Evolutionary conservation across 2,888 invertebrate genomes (phyloP).

Genomic region (Lasioglossum figueresi): DNA sequence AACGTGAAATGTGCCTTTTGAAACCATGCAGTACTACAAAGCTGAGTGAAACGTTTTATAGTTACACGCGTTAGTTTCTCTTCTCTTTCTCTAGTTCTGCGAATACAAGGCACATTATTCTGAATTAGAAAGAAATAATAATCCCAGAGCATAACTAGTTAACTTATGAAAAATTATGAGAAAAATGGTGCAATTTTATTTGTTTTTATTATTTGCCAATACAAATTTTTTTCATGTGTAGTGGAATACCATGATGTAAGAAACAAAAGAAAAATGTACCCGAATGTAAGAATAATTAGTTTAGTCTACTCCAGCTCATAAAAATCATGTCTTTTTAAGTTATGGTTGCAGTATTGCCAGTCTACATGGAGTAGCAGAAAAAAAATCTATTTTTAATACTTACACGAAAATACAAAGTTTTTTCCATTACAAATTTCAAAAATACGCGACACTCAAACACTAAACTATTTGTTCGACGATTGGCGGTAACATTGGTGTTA

Average conservation of each 20-base stretch:
- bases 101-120: constrained; percentile 45
- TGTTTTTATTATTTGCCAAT: constrained; percentile 64
- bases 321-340: constrained; percentile 1
- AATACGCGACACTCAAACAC: constrained; percentile 11
- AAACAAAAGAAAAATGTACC: constrained; percentile 32
- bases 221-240: constrained; percentile 63
- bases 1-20: constrained; percentile 52
- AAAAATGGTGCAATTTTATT: constrained; percentile 78
- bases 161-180: constrained; percentile 62
- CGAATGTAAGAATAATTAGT: constrained; percentile 40
- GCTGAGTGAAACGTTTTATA: constrained; percentile 26
- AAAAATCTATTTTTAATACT: constrained; percentile 10
- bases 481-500: constrained; percentile 36
- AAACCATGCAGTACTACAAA: constrained; percentile 36
- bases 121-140: constrained; percentile 61
- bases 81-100: constrained; percentile 36
- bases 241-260: constrained; percentile 31
- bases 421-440: constrained; percentile 31
- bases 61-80: constrained; percentile 30
- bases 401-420: background rate
- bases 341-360: background rate
- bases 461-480: constrained; percentile 43
- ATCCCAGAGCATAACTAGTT: constrained; percentile 74
- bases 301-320: constrained; percentile 34
- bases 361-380: background rate